These are phyloP conservation scores for Pitangus sulphuratus DNA, from an alignment of 2,797 vertebrate species.

Conservation along the genomic window DNA sequence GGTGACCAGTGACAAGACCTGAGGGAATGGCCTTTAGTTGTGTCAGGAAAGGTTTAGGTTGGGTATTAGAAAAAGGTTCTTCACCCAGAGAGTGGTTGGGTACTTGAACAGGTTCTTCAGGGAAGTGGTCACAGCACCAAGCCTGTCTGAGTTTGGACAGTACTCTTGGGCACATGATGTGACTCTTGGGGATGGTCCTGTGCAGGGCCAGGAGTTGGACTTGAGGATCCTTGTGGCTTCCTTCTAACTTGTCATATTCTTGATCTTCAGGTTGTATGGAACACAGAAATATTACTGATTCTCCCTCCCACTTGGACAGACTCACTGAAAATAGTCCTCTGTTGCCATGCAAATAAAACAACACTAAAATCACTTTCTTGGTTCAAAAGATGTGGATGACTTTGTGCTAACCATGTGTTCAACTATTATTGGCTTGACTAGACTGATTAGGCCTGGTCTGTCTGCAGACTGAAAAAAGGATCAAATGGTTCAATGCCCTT, in stretches of 20 bases:
- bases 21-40: background rate
- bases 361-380: background rate
- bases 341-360: background rate
- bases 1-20: background rate
- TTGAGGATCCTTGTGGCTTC: background rate
- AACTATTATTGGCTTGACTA: background rate
- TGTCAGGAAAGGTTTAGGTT: no score
- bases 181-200: background rate
- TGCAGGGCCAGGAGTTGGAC: background rate
- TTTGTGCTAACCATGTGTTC: background rate
- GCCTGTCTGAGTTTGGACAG: background rate
- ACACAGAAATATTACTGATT: background rate
- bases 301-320: background rate
- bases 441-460: slow-evolving; percentile 58
- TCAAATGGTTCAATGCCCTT: slow-evolving; percentile 49
- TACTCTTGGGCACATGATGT: background rate
- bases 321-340: background rate
- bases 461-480: slow-evolving; percentile 21
- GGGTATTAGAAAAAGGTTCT: background rate
- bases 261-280: background rate
- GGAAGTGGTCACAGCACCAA: background rate
- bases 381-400: background rate
- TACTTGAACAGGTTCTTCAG: background rate
- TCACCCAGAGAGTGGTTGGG: background rate
- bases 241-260: background rate